phyloP scores from a whole-genome alignment of 2,113 vertebrate species.

The Saimiri boliviensis region DNA sequence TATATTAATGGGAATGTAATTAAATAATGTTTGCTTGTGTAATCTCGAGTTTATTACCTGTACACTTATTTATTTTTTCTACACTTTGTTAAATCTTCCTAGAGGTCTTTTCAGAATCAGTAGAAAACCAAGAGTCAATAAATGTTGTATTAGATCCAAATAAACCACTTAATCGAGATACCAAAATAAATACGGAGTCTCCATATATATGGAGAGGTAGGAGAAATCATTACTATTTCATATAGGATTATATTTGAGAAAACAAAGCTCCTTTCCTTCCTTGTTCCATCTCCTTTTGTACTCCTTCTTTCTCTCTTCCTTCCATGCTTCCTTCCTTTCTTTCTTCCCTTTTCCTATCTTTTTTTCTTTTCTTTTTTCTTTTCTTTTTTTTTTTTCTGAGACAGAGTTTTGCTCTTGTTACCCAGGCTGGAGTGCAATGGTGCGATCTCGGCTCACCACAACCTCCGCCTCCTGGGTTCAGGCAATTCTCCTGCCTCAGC shows the following conservation, averaged over 20 bases:
- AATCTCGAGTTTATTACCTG: slow-evolving; percentile 85
- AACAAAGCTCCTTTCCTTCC: not conserved
- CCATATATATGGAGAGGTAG: not conserved
- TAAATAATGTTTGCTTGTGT: slow-evolving; percentile 86
- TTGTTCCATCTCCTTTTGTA: not conserved
- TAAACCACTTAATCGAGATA: slow-evolving; percentile 75
- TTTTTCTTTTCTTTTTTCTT: not conserved
- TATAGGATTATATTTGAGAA: not conserved
- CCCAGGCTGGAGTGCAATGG: too few relatives aligned
- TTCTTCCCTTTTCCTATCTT: not conserved
- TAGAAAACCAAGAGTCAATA: slow-evolving; percentile 82
- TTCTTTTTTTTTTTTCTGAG: too few relatives aligned
- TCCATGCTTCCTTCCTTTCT: not conserved
- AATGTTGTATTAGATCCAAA: slow-evolving; percentile 78
- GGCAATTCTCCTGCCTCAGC: too few relatives aligned
- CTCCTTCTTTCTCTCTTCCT: too few relatives aligned
- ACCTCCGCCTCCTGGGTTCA: too few relatives aligned
- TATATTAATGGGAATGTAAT: slow-evolving; percentile 87
- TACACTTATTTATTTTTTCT: slow-evolving; percentile 83
- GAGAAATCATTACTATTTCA: not conserved
- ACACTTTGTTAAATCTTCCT: slow-evolving; percentile 79
- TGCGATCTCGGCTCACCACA: too few relatives aligned
- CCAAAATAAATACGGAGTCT: slow-evolving; percentile 59
- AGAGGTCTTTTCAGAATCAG: slow-evolving; percentile 80
- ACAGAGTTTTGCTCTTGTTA: too few relatives aligned